Conservation (phyloP, 1,140 invertebrate genomes). For the Orussus abietinus region DNA sequence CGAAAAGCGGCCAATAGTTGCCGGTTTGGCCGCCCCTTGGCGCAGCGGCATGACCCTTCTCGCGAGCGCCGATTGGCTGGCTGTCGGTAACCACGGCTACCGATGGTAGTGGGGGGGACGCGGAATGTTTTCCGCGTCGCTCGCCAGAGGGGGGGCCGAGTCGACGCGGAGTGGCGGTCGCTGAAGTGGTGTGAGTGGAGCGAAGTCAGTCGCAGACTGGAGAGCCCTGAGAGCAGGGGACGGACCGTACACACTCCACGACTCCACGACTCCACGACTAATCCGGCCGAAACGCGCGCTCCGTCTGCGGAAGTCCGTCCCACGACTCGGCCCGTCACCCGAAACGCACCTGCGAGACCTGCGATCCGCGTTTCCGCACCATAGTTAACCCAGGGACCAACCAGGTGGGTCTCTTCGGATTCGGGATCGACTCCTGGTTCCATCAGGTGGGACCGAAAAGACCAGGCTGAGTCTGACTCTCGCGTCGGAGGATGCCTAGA, state of each 20-base stretch:
- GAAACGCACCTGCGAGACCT: too few relatives aligned
- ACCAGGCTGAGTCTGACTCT: too few relatives aligned
- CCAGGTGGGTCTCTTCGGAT: too few relatives aligned
- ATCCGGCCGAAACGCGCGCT: conserved; percentile 25
- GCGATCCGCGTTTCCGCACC: too few relatives aligned
- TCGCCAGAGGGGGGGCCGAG: conserved; percentile 47
- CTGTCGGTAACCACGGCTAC: conserved; percentile 12
- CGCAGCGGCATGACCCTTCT: too few relatives aligned
- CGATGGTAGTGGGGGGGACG: conserved; percentile 21
- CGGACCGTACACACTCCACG: conserved; percentile 40
- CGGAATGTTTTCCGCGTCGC: conserved; percentile 32
- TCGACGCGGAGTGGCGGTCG: conserved; percentile 36
- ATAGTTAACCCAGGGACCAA: too few relatives aligned
- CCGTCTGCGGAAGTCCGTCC: conserved; percentile 16
- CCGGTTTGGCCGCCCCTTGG: too few relatives aligned
- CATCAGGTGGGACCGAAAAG: too few relatives aligned
- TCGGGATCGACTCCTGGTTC: too few relatives aligned
- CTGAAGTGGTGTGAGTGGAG: conserved; percentile 52
- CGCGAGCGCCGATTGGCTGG: conserved; percentile 18
- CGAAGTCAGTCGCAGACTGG: conserved; percentile 54
- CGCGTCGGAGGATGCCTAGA: too few relatives aligned
- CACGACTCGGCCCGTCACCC: conserved; percentile 20
- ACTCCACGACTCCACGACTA: conserved; percentile 26
- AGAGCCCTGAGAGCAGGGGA: conserved; percentile 53
- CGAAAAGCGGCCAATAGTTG: too few relatives aligned